Percentiles rank a stretch among this genome's conserved stretches.
Evolutionary conservation across 2,113 vertebrate genomes (phyloP).

Genomic region (Eretmodus cyanostictus): DNA sequence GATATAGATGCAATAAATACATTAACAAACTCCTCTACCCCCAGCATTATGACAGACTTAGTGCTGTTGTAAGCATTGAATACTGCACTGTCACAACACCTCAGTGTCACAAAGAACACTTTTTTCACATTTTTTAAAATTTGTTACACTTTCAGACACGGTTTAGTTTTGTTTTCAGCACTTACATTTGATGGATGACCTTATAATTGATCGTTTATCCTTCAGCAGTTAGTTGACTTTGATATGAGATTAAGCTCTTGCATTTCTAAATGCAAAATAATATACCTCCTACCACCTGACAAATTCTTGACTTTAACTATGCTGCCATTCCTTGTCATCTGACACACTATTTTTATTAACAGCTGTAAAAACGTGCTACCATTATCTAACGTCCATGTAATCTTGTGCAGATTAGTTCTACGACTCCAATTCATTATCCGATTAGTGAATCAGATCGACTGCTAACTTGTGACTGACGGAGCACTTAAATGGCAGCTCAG

Average conservation of each 20-base stretch:
- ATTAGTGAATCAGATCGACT: background rate
- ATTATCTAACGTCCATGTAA: background rate
- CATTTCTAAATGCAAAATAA: background rate
- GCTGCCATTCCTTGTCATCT: background rate
- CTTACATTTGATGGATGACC: background rate
- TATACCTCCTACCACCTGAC: background rate
- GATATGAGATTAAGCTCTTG: background rate
- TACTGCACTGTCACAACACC: background rate
- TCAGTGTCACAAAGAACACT: background rate
- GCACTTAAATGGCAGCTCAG: background rate
- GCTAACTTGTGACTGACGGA: background rate
- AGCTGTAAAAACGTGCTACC: background rate
- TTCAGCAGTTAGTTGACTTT: background rate
- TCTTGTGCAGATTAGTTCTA: background rate
- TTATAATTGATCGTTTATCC: background rate
- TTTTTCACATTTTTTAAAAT: background rate
- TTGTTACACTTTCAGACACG: background rate
- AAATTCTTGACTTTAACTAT: background rate
- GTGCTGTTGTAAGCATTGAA: background rate
- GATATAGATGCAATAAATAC: background rate
- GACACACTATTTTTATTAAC: background rate
- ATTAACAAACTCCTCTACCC: background rate
- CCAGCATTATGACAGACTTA: background rate
- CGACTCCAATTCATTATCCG: background rate
- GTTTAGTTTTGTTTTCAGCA: background rate